Evolutionary conservation across 2,888 invertebrate species (phyloP).

Genomic region (Phymatocera aterrima): DNA sequence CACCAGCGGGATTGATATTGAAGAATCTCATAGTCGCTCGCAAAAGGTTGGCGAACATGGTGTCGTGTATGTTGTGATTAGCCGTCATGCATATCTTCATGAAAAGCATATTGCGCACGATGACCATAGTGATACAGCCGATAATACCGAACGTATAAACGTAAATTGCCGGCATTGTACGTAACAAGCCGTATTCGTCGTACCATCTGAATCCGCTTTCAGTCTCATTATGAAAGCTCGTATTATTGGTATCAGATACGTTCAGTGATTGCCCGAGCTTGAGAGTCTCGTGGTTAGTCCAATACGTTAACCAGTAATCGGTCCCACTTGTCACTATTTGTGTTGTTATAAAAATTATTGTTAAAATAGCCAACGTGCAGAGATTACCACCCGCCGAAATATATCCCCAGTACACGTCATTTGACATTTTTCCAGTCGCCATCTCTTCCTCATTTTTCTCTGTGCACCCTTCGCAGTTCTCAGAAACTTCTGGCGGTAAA

Average conservation of each 20-base stretch:
- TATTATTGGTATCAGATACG: background rate
- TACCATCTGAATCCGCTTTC: slow-evolving; percentile 19
- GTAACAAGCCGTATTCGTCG: slow-evolving; percentile 60
- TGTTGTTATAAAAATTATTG: slow-evolving; percentile 77
- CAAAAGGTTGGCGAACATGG: slow-evolving; percentile 89
- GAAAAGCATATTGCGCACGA: slow-evolving; percentile 80
- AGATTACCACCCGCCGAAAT: slow-evolving; percentile 78
- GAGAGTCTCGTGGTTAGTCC: slow-evolving; percentile 73
- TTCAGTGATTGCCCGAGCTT: background rate
- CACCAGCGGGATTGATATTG: slow-evolving; percentile 88
- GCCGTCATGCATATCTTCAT: slow-evolving; percentile 87
- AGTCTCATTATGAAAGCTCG: background rate
- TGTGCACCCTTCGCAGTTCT: slow-evolving; percentile 56
- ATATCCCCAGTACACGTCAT: slow-evolving; percentile 74
- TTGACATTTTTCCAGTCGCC: slow-evolving; percentile 72
- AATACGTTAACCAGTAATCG: slow-evolving; percentile 86
- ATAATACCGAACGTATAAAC: slow-evolving; percentile 71
- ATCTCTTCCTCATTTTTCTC: slow-evolving; percentile 70
- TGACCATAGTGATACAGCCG: slow-evolving; percentile 70
- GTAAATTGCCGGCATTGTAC: slow-evolving; percentile 65
- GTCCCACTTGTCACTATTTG: slow-evolving; percentile 81
- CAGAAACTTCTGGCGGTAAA: background rate
- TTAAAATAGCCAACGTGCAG: slow-evolving; percentile 75
- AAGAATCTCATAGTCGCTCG: slow-evolving; percentile 90
- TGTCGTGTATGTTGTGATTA: slow-evolving; percentile 86